phyloP scores from a whole-genome alignment of 1,140 invertebrate genomes.

The Carposina sasakii region DNA sequence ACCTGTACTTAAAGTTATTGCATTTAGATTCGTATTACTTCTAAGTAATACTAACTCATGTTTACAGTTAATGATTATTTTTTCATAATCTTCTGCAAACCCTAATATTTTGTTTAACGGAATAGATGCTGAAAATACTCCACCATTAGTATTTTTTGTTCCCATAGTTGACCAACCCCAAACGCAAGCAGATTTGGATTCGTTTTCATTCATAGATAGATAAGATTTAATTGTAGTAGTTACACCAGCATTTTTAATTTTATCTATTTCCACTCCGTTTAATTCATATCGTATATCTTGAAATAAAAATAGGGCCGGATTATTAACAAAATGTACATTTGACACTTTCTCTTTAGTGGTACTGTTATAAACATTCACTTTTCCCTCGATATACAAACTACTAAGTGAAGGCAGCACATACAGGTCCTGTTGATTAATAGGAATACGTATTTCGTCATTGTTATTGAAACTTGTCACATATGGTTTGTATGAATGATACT shows the following conservation, averaged over 20 bases:
- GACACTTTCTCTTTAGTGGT: not conserved
- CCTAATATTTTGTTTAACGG: constrained; percentile 52
- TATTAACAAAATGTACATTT: constrained; percentile 37
- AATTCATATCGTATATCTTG: constrained; percentile 65
- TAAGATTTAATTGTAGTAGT: constrained; percentile 52
- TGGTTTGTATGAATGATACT: constrained; percentile 43
- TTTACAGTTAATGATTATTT: constrained; percentile 61
- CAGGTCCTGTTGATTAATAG: constrained; percentile 42
- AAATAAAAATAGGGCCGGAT: constrained; percentile 53
- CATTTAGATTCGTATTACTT: constrained; percentile 39
- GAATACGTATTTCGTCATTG: constrained; percentile 49
- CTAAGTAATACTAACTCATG: constrained; percentile 61
- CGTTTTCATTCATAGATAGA: constrained; percentile 15
- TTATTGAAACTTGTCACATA: constrained; percentile 38
- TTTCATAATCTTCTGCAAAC: constrained; percentile 66
- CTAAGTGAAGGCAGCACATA: constrained; percentile 37
- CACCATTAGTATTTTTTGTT: constrained; percentile 5
- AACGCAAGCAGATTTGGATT: constrained; percentile 7
- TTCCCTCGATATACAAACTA: constrained; percentile 40
- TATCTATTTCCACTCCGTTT: constrained; percentile 59
- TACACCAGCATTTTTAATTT: constrained; percentile 44
- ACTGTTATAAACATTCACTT: constrained; percentile 3
- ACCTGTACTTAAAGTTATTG: constrained; percentile 1
- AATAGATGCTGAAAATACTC: constrained; percentile 45
- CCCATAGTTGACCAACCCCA: constrained; percentile 14